Evolutionary conservation across 2,888 invertebrate genomes (phyloP).

Genomic region (Noctua pronuba): DNA sequence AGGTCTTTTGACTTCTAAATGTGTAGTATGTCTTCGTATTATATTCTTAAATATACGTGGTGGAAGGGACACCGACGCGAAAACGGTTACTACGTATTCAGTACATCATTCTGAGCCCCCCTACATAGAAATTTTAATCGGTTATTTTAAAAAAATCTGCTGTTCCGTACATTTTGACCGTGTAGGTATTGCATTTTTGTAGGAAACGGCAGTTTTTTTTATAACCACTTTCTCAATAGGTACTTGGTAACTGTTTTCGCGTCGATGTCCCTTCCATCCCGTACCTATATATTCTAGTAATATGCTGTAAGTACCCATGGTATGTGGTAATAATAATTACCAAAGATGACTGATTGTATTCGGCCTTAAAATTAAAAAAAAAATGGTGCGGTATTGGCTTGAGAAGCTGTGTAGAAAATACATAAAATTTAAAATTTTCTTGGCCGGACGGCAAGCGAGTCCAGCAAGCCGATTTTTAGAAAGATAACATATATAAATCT

Average conservation of each 20-base stretch:
- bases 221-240: no score
- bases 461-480: not conserved
- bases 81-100: no score
- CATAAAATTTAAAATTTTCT: not conserved
- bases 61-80: no score
- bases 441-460: not conserved
- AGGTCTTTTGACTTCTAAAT: slow-evolving; percentile 30
- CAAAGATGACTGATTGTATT: slow-evolving; percentile 13
- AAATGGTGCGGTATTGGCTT: not conserved
- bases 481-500: not conserved
- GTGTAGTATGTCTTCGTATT: slow-evolving; percentile 12
- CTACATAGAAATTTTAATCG: no score
- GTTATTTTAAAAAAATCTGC: no score
- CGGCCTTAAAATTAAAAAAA: slow-evolving; percentile 9
- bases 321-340: not conserved
- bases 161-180: no score
- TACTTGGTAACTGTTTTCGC: no score
- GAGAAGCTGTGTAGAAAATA: not conserved
- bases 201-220: no score
- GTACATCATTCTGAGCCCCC: no score
- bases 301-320: not conserved
- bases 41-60: not conserved
- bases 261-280: no score
- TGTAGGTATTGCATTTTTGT: no score
- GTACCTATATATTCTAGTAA: no score